Percentiles rank a stretch among this genome's conserved stretches.
Conservation (phyloP, 2,113 vertebrate species). For the Paracanthobrama guichenoti region DNA sequence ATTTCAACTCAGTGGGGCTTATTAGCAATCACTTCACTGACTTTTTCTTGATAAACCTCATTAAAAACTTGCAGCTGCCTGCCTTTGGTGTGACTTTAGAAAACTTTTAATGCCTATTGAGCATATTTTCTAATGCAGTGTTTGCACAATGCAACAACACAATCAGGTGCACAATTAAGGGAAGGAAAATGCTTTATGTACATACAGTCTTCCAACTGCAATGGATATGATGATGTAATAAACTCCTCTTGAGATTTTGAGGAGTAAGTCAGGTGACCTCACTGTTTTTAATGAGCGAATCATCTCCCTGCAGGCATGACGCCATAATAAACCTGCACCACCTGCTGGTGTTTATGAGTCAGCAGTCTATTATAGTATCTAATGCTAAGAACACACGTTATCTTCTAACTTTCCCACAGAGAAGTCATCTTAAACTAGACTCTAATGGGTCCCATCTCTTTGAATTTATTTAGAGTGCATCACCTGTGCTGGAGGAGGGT, state of each 20-base stretch:
- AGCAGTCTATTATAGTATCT: neutral
- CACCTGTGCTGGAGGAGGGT: conserved; percentile 33
- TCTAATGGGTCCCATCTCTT: neutral
- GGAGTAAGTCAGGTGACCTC: conserved; percentile 36
- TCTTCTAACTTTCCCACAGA: conserved; percentile 9
- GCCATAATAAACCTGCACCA: conserved; percentile 16
- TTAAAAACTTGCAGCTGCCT: conserved; percentile 49
- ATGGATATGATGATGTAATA: neutral
- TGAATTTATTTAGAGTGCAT: conserved; percentile 21
- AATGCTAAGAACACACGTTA: conserved; percentile 4
- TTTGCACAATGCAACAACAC: neutral
- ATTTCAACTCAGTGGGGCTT: conserved; percentile 47
- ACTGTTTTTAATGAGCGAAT: conserved; percentile 30
- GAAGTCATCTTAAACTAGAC: neutral
- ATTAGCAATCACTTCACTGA: conserved; percentile 49
- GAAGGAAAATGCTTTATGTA: conserved; percentile 4
- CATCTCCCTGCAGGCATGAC: conserved; percentile 30
- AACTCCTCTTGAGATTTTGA: neutral
- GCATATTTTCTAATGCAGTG: conserved; percentile 17
- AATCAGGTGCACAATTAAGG: conserved; percentile 13
- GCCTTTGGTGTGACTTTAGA: conserved; percentile 11
- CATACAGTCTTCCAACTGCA: neutral
- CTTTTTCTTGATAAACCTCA: conserved; percentile 38
- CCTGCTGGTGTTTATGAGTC: conserved; percentile 32
- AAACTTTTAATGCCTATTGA: conserved; percentile 35